These are phyloP conservation scores for Chrysolina oricalcia DNA, from an alignment of 2,888 invertebrate species.

Conservation along the genomic window DNA sequence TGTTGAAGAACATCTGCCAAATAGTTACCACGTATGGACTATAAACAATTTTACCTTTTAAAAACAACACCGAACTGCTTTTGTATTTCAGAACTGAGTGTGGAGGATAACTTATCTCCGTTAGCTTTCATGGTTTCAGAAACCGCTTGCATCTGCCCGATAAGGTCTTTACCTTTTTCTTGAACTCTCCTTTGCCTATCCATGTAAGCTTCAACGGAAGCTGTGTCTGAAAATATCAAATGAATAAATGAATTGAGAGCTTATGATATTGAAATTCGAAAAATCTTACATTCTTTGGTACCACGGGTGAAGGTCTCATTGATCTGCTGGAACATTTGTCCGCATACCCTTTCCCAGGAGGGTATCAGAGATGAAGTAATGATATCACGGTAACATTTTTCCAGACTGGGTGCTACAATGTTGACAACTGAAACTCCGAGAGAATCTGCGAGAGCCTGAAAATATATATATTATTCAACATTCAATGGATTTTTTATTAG, in stretches of 20 bases:
- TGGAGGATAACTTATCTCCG: conserved; percentile 66
- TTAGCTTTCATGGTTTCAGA: conserved; percentile 68
- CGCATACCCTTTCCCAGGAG: conserved; percentile 89
- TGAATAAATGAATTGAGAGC: not conserved
- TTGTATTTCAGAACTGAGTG: conserved; percentile 67
- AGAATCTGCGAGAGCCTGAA: conserved; percentile 83
- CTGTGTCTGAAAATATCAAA: conserved; percentile 65
- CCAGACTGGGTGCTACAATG: conserved; percentile 83
- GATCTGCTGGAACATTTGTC: conserved; percentile 90
- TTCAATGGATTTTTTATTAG: no score
- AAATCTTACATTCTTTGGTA: conserved; percentile 88
- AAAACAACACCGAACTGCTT: conserved; percentile 67
- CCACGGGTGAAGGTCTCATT: conserved; percentile 91
- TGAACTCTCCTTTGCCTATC: conserved; percentile 69
- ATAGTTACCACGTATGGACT: not conserved
- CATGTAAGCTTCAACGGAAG: conserved; percentile 70
- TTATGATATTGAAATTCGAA: not conserved
- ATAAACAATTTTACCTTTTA: conserved; percentile 62
- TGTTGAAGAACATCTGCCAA: no score
- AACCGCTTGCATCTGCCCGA: conserved; percentile 69
- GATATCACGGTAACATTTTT: conserved; percentile 85
- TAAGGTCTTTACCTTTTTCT: conserved; percentile 70
- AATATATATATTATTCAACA: conserved; percentile 42
- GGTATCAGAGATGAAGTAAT: conserved; percentile 86
- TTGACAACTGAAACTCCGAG: conserved; percentile 80